Conservation (phyloP, 64 coral and sea anemone species). For the Dendronephthya gigantea region DNA sequence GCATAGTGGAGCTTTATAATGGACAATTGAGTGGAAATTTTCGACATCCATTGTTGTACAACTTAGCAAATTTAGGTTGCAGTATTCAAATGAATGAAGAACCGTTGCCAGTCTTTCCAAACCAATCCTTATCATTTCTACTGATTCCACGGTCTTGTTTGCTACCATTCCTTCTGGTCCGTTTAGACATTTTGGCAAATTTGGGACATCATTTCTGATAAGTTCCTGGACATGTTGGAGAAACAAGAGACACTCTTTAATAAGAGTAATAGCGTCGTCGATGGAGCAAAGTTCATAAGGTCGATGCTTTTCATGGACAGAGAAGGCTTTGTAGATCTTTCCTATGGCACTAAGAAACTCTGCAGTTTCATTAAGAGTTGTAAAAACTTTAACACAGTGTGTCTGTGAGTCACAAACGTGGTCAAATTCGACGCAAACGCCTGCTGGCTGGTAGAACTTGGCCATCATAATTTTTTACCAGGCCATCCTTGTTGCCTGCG, state of each 20-base stretch:
- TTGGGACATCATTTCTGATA: too few relatives aligned
- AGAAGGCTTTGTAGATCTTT: constrained; percentile 42
- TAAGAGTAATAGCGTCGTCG: too few relatives aligned
- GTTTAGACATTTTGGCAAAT: too few relatives aligned
- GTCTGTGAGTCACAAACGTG: constrained; percentile 26
- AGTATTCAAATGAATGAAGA: too few relatives aligned
- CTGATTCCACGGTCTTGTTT: too few relatives aligned
- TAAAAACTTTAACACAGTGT: constrained; percentile 22
- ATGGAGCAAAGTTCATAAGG: background rate
- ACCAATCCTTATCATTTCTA: too few relatives aligned
- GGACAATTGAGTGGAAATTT: constrained; percentile 20
- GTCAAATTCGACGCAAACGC: constrained; percentile 24
- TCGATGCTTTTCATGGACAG: constrained; percentile 29
- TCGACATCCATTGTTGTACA: too few relatives aligned
- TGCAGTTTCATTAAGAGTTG: constrained; percentile 40
- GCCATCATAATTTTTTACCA: background rate
- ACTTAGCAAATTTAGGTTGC: too few relatives aligned
- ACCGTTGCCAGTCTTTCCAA: too few relatives aligned
- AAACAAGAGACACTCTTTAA: too few relatives aligned
- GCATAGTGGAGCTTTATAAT: background rate
- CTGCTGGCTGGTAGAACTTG: background rate
- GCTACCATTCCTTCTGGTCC: too few relatives aligned
- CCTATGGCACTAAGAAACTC: constrained; percentile 38
- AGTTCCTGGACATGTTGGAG: too few relatives aligned
- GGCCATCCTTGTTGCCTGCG: background rate